These are phyloP conservation scores for Drosophila pseudotakahashii DNA, from an alignment of 2,888 invertebrate genomes.

Conservation along the genomic window DNA sequence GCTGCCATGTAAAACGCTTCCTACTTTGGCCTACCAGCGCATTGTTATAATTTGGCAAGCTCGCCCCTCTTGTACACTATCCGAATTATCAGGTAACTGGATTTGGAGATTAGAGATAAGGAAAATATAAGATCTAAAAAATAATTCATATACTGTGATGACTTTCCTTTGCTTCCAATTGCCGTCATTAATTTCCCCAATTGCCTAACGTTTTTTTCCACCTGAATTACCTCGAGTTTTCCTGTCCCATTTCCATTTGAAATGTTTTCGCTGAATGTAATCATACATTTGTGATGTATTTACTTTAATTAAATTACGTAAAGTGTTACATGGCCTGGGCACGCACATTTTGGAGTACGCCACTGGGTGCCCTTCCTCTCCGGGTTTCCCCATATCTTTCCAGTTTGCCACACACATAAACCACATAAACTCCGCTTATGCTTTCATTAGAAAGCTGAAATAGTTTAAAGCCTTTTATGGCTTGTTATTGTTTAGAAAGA, in stretches of 20 bases:
- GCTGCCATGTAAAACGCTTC: constrained; percentile 71
- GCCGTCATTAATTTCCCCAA: constrained; percentile 10
- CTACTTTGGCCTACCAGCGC: constrained; percentile 62
- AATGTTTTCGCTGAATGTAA: constrained; percentile 54
- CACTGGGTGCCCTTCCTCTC: constrained; percentile 5
- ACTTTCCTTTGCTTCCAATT: constrained; percentile 4
- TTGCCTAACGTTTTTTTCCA: constrained; percentile 18
- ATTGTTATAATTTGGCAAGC: constrained; percentile 67
- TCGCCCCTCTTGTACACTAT: constrained; percentile 53
- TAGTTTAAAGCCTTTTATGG: constrained; percentile 52
- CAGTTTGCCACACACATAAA: constrained; percentile 28
- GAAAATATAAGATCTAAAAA: background rate
- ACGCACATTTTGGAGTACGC: constrained; percentile 52
- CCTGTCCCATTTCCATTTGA: constrained; percentile 35
- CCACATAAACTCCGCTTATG: constrained; percentile 40
- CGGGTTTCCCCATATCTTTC: constrained; percentile 7
- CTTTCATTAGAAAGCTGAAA: constrained; percentile 72
- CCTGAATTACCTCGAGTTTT: constrained; percentile 22
- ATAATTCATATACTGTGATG: no score
- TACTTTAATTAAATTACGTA: constrained; percentile 74
- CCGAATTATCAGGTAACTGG: background rate
- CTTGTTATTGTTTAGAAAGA: constrained; percentile 40
- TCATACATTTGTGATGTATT: constrained; percentile 56
- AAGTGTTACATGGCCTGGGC: constrained; percentile 62
- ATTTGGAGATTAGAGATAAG: no score